These are phyloP conservation scores for Cryptocephalus primarius DNA, from an alignment of 2,888 invertebrate species.

Conservation along the genomic window DNA sequence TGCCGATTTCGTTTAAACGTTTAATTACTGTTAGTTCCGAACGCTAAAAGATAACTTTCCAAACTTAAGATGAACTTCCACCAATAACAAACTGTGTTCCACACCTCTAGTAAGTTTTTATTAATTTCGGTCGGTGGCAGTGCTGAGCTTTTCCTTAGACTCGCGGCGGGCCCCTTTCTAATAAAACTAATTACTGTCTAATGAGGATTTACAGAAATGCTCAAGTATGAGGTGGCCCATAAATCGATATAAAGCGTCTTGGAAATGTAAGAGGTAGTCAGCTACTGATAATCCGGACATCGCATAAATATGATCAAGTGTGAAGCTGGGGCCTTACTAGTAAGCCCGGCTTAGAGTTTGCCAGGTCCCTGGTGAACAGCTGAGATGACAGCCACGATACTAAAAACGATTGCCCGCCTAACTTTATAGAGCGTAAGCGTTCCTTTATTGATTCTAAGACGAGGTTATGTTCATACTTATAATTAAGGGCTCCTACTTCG, in stretches of 20 bases:
- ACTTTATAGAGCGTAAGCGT: conserved; percentile 27
- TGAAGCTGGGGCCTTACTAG: conserved; percentile 38
- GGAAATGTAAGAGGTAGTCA: conserved; percentile 36
- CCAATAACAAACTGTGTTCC: too few relatives aligned
- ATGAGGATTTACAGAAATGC: conserved; percentile 35
- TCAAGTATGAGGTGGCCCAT: conserved; percentile 32
- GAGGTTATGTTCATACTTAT: conserved; percentile 18
- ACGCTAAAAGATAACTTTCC: too few relatives aligned
- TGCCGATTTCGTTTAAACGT: too few relatives aligned
- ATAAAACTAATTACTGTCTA: conserved; percentile 32
- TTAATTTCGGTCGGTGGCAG: too few relatives aligned
- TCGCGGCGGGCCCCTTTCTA: conserved; percentile 5
- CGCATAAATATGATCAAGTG: conserved; percentile 44
- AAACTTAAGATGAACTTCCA: too few relatives aligned
- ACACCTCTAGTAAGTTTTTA: too few relatives aligned
- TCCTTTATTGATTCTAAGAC: conserved; percentile 29
- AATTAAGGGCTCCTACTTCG: conserved; percentile 9
- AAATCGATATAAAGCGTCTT: conserved; percentile 39
- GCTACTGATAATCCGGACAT: conserved; percentile 40
- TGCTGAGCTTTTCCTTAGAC: too few relatives aligned
- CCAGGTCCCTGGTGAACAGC: conserved; percentile 33
- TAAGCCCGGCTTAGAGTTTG: conserved; percentile 41
- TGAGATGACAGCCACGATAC: conserved; percentile 31
- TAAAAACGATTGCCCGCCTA: conserved; percentile 30
- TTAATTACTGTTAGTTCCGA: too few relatives aligned